phyloP scores from a whole-genome alignment of 2,113 vertebrate species.

The Equus quagga region DNA sequence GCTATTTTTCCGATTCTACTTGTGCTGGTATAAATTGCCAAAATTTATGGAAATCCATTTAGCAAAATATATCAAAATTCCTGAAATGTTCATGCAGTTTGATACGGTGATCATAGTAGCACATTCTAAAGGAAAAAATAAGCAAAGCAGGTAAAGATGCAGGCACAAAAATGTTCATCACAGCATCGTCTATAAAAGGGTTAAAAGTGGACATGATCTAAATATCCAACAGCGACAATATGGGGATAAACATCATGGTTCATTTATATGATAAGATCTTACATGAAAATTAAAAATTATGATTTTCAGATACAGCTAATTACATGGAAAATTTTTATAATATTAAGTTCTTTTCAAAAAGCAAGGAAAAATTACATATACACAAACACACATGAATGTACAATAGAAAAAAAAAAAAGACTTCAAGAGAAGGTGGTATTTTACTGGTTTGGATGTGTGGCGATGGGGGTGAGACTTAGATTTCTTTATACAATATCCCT shows the following conservation, averaged over 20 bases:
- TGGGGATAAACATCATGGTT: not conserved
- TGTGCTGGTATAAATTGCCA: not conserved
- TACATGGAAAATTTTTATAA: not conserved
- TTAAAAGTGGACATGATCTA: not conserved
- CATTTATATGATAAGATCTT: not conserved
- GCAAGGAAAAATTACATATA: not conserved
- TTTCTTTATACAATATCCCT: not conserved
- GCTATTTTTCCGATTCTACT: not conserved
- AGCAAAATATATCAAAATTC: constrained; percentile 26
- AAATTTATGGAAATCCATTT: constrained; percentile 33
- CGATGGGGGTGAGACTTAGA: not conserved
- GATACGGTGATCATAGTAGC: not conserved
- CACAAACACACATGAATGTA: not conserved
- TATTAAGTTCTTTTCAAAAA: not conserved
- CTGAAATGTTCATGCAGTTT: not conserved
- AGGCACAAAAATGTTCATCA: not conserved
- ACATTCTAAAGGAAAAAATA: not conserved
- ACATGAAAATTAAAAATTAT: not conserved
- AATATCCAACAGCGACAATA: not conserved
- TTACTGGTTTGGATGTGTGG: not conserved
- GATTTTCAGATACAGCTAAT: not conserved
- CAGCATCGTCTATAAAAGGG: not conserved
- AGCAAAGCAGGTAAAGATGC: not conserved
- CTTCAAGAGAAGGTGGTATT: not conserved
- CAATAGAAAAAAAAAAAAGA: not conserved